Conservation (phyloP, 2,888 invertebrate species). For the Phorcus lineatus region DNA sequence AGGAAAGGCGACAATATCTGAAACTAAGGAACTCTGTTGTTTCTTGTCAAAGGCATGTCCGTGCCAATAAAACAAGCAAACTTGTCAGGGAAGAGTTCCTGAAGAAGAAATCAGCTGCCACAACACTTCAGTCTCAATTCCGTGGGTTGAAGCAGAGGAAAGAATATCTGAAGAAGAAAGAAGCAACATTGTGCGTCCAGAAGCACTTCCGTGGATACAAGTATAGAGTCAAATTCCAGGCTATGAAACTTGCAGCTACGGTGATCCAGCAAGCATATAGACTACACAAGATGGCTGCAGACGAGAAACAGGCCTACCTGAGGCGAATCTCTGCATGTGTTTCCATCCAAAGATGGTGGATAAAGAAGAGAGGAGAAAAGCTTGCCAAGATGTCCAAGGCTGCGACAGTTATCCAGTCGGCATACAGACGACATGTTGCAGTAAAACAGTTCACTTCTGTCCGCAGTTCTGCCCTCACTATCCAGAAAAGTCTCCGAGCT, state of each 20-base stretch:
- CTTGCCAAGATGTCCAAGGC: not conserved
- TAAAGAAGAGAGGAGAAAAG: not conserved
- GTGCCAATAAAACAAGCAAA: not conserved
- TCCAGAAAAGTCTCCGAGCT: not conserved
- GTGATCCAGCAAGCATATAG: constrained; percentile 30
- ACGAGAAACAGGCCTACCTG: not conserved
- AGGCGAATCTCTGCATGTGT: not conserved
- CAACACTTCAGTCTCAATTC: constrained; percentile 8
- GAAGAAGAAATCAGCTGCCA: not conserved
- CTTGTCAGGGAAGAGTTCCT: constrained; percentile 1
- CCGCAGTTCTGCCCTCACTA: not conserved
- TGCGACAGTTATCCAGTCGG: not conserved
- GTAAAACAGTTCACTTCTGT: not conserved
- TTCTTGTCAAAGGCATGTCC: constrained; percentile 44
- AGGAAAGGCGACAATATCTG: constrained; percentile 25
- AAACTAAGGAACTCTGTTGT: constrained; percentile 37
- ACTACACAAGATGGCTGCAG: not conserved
- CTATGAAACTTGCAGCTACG: constrained; percentile 23
- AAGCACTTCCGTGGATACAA: constrained; percentile 37
- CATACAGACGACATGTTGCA: not conserved
- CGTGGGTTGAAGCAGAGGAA: not conserved
- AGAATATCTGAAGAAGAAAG: constrained; percentile 22
- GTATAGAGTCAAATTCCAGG: constrained; percentile 29
- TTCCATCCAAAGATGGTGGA: constrained; percentile 34
- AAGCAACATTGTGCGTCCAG: constrained; percentile 56